Conservation (phyloP, 2,797 vertebrate genomes). For the Acrossocheilus wenchowensis region DNA sequence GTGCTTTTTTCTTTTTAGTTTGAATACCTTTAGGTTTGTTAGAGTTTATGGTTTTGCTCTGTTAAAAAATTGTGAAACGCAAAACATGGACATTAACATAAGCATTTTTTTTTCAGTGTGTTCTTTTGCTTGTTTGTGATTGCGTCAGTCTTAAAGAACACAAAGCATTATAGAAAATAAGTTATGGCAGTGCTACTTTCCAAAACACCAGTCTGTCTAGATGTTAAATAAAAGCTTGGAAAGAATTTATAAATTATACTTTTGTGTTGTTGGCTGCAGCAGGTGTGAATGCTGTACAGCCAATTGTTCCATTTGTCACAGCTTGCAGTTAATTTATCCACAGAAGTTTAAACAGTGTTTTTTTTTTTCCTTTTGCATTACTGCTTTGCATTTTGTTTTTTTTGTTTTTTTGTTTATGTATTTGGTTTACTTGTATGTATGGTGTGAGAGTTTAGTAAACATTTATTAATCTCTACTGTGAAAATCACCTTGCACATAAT, state of each 20-base stretch:
- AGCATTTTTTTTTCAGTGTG: conserved; percentile 60
- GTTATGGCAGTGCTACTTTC: conserved; percentile 36
- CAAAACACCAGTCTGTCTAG: conserved; percentile 71
- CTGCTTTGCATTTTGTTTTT: conserved; percentile 52
- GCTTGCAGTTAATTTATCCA: conserved; percentile 26
- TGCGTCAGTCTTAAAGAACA: conserved; percentile 53
- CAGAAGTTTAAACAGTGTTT: conserved; percentile 34
- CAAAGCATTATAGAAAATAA: conserved; percentile 71
- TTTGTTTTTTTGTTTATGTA: background rate
- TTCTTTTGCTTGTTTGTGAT: conserved; percentile 65
- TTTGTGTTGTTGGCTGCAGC: conserved; percentile 54
- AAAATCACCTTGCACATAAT: conserved; percentile 86
- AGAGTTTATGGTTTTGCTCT: conserved; percentile 68
- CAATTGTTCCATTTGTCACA: background rate
- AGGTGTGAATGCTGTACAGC: conserved; percentile 56
- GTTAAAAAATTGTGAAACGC: conserved; percentile 50
- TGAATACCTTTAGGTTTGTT: conserved; percentile 70
- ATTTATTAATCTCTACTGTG: conserved; percentile 84
- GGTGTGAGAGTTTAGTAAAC: conserved; percentile 73
- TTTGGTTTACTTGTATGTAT: conserved; percentile 69
- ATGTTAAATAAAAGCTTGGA: conserved; percentile 67
- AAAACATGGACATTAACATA: conserved; percentile 58
- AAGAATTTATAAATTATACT: conserved; percentile 47
- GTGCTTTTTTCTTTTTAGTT: conserved; percentile 52
- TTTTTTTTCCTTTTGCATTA: conserved; percentile 56